Percentiles rank a stretch among this genome's conserved stretches.
phyloP scores from a whole-genome alignment of 2,888 invertebrate genomes.

The Torymus aiolomorphi region DNA sequence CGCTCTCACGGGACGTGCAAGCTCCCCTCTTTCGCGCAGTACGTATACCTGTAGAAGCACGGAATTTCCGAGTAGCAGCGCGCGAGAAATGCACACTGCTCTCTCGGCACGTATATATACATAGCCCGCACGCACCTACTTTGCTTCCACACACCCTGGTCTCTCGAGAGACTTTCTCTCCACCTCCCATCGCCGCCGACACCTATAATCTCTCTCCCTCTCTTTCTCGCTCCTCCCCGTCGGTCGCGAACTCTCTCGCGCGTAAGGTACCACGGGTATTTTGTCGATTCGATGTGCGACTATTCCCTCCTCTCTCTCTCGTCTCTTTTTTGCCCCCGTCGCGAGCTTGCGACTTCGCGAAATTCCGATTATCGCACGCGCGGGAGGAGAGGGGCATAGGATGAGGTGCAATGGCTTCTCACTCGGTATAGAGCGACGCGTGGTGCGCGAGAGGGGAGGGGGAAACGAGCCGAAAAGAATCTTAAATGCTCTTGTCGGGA shows the following conservation, averaged over 20 bases:
- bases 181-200: too few species aligned
- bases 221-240: too few species aligned
- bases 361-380: conserved; percentile 28
- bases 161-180: too few species aligned
- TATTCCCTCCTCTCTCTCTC: not conserved
- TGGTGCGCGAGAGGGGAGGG: not conserved
- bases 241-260: conserved; percentile 4
- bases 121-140: too few species aligned
- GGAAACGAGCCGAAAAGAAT: conserved; percentile 12
- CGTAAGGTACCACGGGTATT: not conserved
- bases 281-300: conserved; percentile 27
- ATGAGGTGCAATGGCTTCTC: conserved; percentile 6
- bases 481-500: conserved; percentile 10
- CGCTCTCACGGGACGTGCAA: too few species aligned
- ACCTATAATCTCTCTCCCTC: too few species aligned
- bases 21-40: too few species aligned
- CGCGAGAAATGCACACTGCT: too few species aligned
- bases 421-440: not conserved
- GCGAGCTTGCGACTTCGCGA: not conserved
- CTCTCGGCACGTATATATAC: too few species aligned
- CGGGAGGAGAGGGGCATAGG: not conserved
- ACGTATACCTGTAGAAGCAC: too few species aligned
- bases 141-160: too few species aligned
- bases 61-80: too few species aligned
- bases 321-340: not conserved